Percentiles rank a stretch among this genome's conserved stretches.
Evolutionary conservation across 2,113 vertebrate genomes (phyloP).

Genomic region (Anthoscopus minutus): DNA sequence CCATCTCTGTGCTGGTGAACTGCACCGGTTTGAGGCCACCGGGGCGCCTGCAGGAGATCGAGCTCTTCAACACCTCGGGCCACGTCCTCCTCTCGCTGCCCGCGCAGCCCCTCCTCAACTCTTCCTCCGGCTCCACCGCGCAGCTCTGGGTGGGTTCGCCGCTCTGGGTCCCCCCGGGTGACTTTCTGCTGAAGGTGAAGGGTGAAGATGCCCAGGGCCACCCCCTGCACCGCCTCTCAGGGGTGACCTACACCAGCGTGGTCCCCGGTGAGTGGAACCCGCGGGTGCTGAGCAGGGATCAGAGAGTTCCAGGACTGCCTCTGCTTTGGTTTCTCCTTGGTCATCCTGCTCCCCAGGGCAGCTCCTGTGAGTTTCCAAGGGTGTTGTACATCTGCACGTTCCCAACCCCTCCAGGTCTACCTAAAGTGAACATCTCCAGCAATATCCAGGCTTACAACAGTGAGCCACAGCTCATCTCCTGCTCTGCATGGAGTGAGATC

Average conservation of each 20-base stretch:
- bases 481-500: constrained; percentile 79
- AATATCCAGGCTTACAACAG: constrained; percentile 74
- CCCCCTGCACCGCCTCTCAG: constrained; percentile 87
- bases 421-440: constrained; percentile 82
- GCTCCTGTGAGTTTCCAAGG: neutral
- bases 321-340: neutral
- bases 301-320: neutral
- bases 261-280: constrained; percentile 71
- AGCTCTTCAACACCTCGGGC: constrained; percentile 80
- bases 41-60: constrained; percentile 74
- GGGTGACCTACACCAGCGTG: constrained; percentile 88
- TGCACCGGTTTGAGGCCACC: constrained; percentile 80
- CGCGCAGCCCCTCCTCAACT: constrained; percentile 60
- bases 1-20: constrained; percentile 83
- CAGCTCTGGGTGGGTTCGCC: constrained; percentile 82
- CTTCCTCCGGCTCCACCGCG: constrained; percentile 27
- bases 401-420: constrained; percentile 67
- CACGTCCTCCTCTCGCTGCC: constrained; percentile 75
- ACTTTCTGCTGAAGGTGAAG: constrained; percentile 86
- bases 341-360: neutral
- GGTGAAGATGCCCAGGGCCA: constrained; percentile 82
- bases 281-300: neutral
- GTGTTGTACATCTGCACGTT: rapidly evolving
- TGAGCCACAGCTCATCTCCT: constrained; percentile 77
- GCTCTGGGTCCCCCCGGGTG: constrained; percentile 77